A percentile compares a stretch with the other conserved stretches of the same genome.
Evolutionary conservation across 2,113 vertebrate species (phyloP).

Genomic region (Colinus virginianus): DNA sequence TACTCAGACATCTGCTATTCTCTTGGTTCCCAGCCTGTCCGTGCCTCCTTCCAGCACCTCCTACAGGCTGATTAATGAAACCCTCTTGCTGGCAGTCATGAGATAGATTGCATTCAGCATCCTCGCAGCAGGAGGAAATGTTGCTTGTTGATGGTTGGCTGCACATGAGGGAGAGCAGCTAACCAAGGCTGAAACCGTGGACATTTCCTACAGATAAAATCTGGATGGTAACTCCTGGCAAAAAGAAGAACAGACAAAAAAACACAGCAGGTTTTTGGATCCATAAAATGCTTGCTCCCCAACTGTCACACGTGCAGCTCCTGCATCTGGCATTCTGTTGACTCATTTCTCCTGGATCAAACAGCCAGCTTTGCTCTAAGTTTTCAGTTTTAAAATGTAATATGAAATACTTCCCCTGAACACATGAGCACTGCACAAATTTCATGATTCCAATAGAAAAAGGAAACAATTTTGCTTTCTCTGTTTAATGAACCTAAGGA

Average conservation of each 20-base stretch:
- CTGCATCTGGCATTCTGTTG: slow-evolving; percentile 72
- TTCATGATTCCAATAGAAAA: background rate
- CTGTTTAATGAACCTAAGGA: background rate
- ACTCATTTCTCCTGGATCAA: slow-evolving; percentile 74
- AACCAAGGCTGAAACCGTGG: background rate
- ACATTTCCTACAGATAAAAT: slow-evolving; percentile 8
- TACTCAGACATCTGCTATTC: background rate
- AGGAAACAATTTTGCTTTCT: background rate
- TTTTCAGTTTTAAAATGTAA: slow-evolving; percentile 51
- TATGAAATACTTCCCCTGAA: background rate
- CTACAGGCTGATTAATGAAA: slow-evolving; percentile 46
- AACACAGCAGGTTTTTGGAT: slow-evolving; percentile 71
- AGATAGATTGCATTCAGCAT: slow-evolving; percentile 16
- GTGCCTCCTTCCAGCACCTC: slow-evolving; percentile 16
- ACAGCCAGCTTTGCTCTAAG: slow-evolving; percentile 34
- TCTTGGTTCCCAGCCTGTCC: background rate
- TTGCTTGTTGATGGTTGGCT: slow-evolving; percentile 31
- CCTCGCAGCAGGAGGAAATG: slow-evolving; percentile 24
- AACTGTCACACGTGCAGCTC: slow-evolving; percentile 66
- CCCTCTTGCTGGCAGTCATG: slow-evolving; percentile 2
- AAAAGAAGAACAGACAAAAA: slow-evolving; percentile 62
- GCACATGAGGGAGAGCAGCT: background rate
- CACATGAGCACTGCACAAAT: background rate
- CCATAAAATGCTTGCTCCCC: slow-evolving; percentile 69
- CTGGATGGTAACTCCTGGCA: slow-evolving; percentile 22